These are phyloP conservation scores for Galaxias olidus DNA, from an alignment of 2,797 vertebrate genomes.

Conservation along the genomic window DNA sequence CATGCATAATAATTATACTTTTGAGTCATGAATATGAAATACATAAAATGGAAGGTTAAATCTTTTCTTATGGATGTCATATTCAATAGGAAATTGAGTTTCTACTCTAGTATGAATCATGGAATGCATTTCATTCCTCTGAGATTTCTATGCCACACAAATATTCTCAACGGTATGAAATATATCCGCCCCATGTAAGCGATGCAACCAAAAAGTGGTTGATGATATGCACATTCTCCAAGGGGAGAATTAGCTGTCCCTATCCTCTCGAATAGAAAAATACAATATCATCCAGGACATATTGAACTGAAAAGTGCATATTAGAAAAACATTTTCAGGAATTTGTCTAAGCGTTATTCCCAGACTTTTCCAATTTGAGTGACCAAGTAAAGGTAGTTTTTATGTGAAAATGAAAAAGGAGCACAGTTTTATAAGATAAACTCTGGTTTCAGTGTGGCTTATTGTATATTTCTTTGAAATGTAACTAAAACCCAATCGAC, in stretches of 20 bases:
- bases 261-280: slow-evolving; percentile 23
- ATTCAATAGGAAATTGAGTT: slow-evolving; percentile 42
- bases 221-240: slow-evolving; percentile 23
- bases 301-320: neutral
- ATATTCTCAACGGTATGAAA: slow-evolving; percentile 37
- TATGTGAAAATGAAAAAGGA: too few species aligned
- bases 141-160: slow-evolving; percentile 43
- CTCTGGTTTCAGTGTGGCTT: too few species aligned
- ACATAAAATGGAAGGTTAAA: too few species aligned
- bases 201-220: slow-evolving; percentile 30
- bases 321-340: neutral
- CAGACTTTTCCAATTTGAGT: too few species aligned
- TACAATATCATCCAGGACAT: slow-evolving; percentile 9
- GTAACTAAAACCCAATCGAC: neutral
- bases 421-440: too few species aligned
- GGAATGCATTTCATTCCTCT: slow-evolving; percentile 33
- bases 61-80: slow-evolving; percentile 29
- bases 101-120: slow-evolving; percentile 40
- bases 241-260: slow-evolving; percentile 41
- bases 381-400: too few species aligned
- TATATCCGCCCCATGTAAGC: slow-evolving; percentile 43
- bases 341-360: neutral
- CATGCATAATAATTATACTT: neutral
- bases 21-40: neutral
- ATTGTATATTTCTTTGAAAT: too few species aligned